phyloP scores from a whole-genome alignment of 2,797 vertebrate genomes.

The Pyrocephalus nanus region DNA sequence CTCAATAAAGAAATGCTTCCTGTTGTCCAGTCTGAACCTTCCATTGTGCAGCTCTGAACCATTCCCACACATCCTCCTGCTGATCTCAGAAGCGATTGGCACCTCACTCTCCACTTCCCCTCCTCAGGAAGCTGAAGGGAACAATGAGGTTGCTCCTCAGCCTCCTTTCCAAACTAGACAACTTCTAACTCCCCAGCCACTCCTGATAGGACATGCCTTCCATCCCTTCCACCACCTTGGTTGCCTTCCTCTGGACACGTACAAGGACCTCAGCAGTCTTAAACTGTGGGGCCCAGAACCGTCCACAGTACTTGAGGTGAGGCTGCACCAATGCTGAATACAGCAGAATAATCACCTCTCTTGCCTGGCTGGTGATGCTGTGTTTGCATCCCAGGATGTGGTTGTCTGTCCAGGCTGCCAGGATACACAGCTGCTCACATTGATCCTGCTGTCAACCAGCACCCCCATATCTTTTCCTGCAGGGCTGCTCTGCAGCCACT shows the following conservation, averaged over 20 bases:
- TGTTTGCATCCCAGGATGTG: rapidly evolving
- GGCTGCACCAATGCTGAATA: rapidly evolving
- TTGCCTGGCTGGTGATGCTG: neutral
- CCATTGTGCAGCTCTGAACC: neutral
- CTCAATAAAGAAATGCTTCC: neutral
- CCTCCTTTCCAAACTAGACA: neutral
- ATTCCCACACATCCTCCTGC: rapidly evolving
- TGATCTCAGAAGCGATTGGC: neutral
- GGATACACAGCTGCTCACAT: rapidly evolving
- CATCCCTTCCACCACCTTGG: neutral
- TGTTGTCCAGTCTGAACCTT: neutral
- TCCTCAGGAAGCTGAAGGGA: neutral
- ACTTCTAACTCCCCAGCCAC: neutral
- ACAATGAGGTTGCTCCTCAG: neutral
- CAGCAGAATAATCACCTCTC: rapidly evolving
- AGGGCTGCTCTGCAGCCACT: neutral
- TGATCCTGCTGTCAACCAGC: neutral
- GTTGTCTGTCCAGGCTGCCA: neutral
- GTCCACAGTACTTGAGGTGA: neutral
- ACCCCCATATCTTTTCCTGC: neutral
- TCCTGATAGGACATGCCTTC: neutral
- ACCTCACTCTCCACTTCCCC: neutral
- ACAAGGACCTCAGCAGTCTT: neutral
- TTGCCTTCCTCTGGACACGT: neutral
- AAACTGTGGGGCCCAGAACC: neutral